These are phyloP conservation scores for Aurelia coerulea DNA, from an alignment of 30 jellyfish, hydroid and myxozoan genomes.

Conservation along the genomic window DNA sequence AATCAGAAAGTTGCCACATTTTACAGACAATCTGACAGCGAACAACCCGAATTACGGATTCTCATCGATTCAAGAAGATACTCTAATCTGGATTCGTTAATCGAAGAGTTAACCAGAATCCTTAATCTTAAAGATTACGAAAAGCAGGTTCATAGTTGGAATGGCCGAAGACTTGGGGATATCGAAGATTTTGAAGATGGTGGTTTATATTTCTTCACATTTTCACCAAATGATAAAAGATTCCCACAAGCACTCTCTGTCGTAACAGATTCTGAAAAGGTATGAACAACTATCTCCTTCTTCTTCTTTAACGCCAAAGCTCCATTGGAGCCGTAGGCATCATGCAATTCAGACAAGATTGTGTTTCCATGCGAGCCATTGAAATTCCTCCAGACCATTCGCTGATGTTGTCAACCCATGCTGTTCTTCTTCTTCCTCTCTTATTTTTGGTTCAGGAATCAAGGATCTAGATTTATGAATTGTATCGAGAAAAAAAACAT, in stretches of 20 bases:
- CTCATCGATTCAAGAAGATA: constrained; percentile 53
- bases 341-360: background rate
- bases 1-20: constrained; percentile 74
- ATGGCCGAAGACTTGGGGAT: constrained; percentile 36
- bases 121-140: constrained; percentile 66
- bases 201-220: constrained; percentile 66
- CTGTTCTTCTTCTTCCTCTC: background rate
- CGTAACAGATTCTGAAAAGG: background rate
- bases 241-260: constrained; percentile 38
- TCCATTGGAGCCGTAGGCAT: too few relatives aligned
- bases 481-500: too few relatives aligned
- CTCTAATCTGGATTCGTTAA: constrained; percentile 30
- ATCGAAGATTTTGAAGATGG: constrained; percentile 84
- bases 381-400: background rate
- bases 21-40: constrained; percentile 72
- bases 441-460: too few relatives aligned
- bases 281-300: background rate
- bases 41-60: constrained; percentile 71
- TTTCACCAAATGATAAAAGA: constrained; percentile 35
- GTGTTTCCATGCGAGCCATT: background rate
- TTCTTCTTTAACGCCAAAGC: background rate
- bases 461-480: too few relatives aligned
- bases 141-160: constrained; percentile 29
- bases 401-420: background rate
- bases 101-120: constrained; percentile 64